Conservation (phyloP, 2,888 invertebrate genomes). For the Diarsia mendica region DNA sequence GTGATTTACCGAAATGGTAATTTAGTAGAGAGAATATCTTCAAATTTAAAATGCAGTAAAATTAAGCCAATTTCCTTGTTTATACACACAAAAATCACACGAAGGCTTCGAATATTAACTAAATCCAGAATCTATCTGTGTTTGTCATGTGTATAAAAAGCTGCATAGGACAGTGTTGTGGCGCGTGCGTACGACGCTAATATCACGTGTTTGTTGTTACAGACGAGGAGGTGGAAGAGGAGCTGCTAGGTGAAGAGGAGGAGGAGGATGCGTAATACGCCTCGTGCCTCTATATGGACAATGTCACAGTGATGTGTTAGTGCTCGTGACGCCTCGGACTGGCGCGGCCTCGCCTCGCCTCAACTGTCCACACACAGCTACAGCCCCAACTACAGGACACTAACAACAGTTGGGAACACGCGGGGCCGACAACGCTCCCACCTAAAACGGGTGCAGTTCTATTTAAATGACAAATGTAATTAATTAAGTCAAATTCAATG, state of each 20-base stretch:
- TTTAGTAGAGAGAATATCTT: not conserved
- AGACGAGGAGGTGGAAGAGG: conserved; percentile 89
- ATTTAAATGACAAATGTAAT: conserved; percentile 90
- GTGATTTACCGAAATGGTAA: conserved; percentile 16
- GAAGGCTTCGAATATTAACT: not conserved
- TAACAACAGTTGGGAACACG: conserved; percentile 86
- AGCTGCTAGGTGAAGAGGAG: conserved; percentile 88
- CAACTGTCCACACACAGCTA: conserved; percentile 80
- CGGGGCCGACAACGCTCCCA: conserved; percentile 88
- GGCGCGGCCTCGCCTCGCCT: conserved; percentile 88
- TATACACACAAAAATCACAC: not conserved
- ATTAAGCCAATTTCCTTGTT: not conserved
- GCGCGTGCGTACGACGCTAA: conserved; percentile 45
- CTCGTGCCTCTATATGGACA: conserved; percentile 87
- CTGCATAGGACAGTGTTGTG: conserved; percentile 3
- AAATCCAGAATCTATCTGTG: conserved; percentile 16
- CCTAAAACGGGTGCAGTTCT: conserved; percentile 89
- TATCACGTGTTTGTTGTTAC: conserved; percentile 76
- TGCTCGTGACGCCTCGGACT: conserved; percentile 88
- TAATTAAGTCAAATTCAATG: conserved; percentile 88
- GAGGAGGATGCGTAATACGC: conserved; percentile 90
- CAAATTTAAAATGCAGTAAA: conserved; percentile 4
- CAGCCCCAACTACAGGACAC: conserved; percentile 73
- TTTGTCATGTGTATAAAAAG: conserved; percentile 16
- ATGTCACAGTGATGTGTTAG: conserved; percentile 91